A percentile compares a stretch with the other conserved stretches of the same genome.
phyloP scores from a whole-genome alignment of 2,797 vertebrate species.

The Mionectes olivaceus region DNA sequence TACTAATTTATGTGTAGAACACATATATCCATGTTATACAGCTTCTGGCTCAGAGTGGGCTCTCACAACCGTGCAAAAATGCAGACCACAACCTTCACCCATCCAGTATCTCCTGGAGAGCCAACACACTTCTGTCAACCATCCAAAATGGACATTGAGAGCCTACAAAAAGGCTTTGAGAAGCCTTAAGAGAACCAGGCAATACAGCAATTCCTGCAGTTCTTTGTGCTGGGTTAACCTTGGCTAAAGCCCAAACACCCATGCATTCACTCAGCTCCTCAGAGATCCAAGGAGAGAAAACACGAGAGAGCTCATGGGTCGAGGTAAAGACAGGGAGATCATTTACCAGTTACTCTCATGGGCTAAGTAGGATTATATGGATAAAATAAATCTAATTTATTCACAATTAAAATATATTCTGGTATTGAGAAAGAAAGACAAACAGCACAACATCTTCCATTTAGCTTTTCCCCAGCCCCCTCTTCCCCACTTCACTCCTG shows the following conservation, averaged over 20 bases:
- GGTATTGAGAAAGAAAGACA: not conserved
- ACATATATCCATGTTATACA: not conserved
- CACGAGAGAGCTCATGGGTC: rapidly evolving
- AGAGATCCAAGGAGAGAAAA: not conserved
- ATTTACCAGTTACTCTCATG: not conserved
- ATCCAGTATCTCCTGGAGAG: not conserved
- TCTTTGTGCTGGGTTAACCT: not conserved
- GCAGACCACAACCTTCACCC: not conserved
- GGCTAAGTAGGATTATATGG: not conserved
- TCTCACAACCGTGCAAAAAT: not conserved
- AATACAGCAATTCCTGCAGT: not conserved
- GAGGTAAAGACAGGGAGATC: not conserved
- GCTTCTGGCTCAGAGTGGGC: not conserved
- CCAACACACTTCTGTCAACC: not conserved
- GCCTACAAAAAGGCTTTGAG: not conserved
- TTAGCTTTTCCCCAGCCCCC: rapidly evolving
- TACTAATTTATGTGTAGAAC: not conserved
- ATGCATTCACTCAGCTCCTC: not conserved
- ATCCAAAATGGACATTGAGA: not conserved
- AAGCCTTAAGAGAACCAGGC: not conserved
- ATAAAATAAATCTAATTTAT: not conserved
- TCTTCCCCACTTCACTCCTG: rapidly evolving
- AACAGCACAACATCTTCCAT: not conserved
- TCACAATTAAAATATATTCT: not conserved
- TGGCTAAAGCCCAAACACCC: not conserved